phyloP scores from a whole-genome alignment of 1,140 invertebrate genomes.

The Monochamus saltuarius region DNA sequence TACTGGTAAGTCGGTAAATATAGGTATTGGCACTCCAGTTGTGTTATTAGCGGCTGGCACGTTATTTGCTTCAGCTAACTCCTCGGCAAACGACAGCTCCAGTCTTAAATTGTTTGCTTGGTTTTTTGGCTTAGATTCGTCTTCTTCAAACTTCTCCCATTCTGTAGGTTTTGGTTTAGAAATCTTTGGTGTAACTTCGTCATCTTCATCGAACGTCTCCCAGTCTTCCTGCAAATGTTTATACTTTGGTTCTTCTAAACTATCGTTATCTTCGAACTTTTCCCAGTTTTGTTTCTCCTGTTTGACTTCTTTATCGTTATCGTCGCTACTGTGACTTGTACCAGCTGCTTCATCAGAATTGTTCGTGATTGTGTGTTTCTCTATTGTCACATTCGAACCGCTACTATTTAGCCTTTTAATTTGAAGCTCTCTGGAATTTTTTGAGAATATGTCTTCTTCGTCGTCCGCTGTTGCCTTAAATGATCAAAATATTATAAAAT shows the following conservation, averaged over 20 bases:
- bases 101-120: slow-evolving; percentile 21
- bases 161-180: slow-evolving; percentile 12
- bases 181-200: neutral
- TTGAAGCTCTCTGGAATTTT: slow-evolving; percentile 41
- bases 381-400: slow-evolving; percentile 15
- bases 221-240: neutral
- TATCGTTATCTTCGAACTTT: slow-evolving; percentile 21
- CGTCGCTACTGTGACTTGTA: slow-evolving; percentile 18
- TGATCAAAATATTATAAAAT: slow-evolving; percentile 6
- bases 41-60: slow-evolving; percentile 20
- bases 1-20: slow-evolving; percentile 40
- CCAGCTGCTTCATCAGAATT: neutral
- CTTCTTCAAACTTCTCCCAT: slow-evolving; percentile 29
- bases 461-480: slow-evolving; percentile 39
- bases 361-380: slow-evolving; percentile 11
- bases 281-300: slow-evolving; percentile 18
- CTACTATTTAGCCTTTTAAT: slow-evolving; percentile 33
- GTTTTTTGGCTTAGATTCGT: slow-evolving; percentile 7
- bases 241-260: neutral
- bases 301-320: slow-evolving; percentile 22
- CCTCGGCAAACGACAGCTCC: slow-evolving; percentile 33
- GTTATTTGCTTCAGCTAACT: slow-evolving; percentile 5
- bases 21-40: slow-evolving; percentile 31
- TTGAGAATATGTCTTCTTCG: slow-evolving; percentile 46
- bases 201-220: too few species aligned